A percentile compares a stretch with the other conserved stretches of the same genome.
Evolutionary conservation across 2,113 vertebrate species (phyloP).

Genomic region (Burhinus bistriatus): DNA sequence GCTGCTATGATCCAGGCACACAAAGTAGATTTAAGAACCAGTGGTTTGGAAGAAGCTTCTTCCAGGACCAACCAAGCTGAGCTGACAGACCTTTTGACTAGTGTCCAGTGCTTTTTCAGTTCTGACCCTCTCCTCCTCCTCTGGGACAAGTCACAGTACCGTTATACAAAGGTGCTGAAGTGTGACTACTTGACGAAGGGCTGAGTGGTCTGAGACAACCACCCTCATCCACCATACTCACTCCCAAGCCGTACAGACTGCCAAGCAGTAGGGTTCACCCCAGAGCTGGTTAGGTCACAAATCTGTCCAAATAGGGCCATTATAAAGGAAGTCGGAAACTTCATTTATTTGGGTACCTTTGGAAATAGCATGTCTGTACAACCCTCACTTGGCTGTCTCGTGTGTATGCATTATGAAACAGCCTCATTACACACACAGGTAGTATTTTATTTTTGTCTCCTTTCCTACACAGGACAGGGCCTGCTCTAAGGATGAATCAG

Average conservation of each 20-base stretch:
- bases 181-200: not conserved
- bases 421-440: not conserved
- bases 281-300: not conserved
- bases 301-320: not conserved
- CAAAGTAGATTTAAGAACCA: too few species aligned
- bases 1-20: too few species aligned
- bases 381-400: not conserved
- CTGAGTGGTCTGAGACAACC: not conserved
- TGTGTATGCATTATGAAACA: constrained; percentile 18
- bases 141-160: not conserved
- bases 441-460: not conserved
- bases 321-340: not conserved
- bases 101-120: not conserved
- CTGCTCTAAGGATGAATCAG: constrained; percentile 57
- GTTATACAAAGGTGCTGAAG: not conserved
- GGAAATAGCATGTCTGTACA: constrained; percentile 1
- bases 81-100: not conserved
- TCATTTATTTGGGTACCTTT: not conserved
- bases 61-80: not conserved
- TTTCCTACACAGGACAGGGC: constrained; percentile 37
- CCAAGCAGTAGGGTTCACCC: not conserved
- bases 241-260: not conserved
- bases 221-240: not conserved
- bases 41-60: not conserved
- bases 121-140: not conserved